Percentiles rank a stretch among this genome's conserved stretches.
These are phyloP conservation scores for Schlechtendalia chinensis DNA, from an alignment of 1,140 invertebrate genomes.

Conservation along the genomic window DNA sequence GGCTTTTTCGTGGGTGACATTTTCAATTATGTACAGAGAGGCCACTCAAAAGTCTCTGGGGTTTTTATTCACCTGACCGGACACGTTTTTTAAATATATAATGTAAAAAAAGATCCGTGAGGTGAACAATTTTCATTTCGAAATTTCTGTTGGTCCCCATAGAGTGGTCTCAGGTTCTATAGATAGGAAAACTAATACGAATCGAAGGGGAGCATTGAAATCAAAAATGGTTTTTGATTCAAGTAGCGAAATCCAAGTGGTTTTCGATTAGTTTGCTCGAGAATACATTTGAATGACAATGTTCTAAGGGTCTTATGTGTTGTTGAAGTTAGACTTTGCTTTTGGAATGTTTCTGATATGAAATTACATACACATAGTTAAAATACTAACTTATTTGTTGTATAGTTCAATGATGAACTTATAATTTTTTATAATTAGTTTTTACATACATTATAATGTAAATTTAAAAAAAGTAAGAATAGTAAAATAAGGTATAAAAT, in stretches of 20 bases:
- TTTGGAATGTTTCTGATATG: neutral
- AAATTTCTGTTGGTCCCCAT: neutral
- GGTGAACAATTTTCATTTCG: neutral
- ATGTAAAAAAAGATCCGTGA: neutral
- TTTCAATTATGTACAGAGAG: slow-evolving; percentile 38
- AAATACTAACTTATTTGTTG: neutral
- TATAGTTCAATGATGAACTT: no score
- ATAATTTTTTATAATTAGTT: no score
- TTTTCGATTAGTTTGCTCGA: slow-evolving; percentile 34
- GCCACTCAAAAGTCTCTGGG: slow-evolving; percentile 22
- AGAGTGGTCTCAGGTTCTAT: neutral
- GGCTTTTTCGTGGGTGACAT: slow-evolving; percentile 31
- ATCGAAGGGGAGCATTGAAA: slow-evolving; percentile 2
- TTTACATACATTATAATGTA: no score
- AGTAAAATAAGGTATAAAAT: no score
- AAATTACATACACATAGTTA: neutral
- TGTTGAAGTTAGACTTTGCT: neutral
- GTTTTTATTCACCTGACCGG: slow-evolving; percentile 44
- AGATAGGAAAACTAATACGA: slow-evolving; percentile 37
- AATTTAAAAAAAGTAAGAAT: no score
- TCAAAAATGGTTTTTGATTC: slow-evolving; percentile 24
- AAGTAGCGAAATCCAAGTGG: neutral
- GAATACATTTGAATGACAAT: neutral
- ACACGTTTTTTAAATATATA: slow-evolving; percentile 41
- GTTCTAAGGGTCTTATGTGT: neutral